Evolutionary conservation across 2,113 vertebrate species (phyloP), one percentile per base, ranked within the genome.

Genomic region (Talpa occidentalis): DNA sequence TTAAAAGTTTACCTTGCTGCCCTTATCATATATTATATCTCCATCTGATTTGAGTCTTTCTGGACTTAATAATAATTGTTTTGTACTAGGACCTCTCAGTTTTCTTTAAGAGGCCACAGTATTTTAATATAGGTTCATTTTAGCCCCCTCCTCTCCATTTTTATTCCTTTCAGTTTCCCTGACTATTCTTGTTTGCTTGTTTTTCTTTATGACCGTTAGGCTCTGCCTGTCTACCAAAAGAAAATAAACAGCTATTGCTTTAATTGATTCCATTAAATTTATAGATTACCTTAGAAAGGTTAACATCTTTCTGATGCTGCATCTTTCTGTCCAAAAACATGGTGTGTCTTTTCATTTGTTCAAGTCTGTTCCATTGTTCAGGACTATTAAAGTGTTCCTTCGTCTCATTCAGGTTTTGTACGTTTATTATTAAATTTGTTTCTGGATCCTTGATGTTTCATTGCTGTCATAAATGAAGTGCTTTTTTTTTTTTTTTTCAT

Each of bases 151-250:
- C 19, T 47, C 62, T 66, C 59, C 26, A 26, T 95, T 90, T 69
- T 79, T 54, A 89, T 88, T 37, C 42, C 60, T 91, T 85, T 66
- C 37, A 73, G 62, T 86, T 80, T 90, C 79, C n/a, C 22, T 66
- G 66, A 21, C 32, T 88, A 5, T 66, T 83, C 30, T 85, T 72
- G 12, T 59, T 87, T 88, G 49, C 37, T 73, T 76, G 12, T 80
- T 59, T 90, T 66, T 21, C 16, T 37, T 42, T 67, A 17, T 54
- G 60, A 64, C n/a, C 60, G 60, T 90, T 77, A 90, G 52, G 69
- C 7, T 77, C 30, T 62, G 24, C 69, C 62, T 8, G 10, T 86
- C 24, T 88, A 56, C 69, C 32, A 62, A 60, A 30, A 81, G 87
- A 81, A 76, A 90, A 64, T 35, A 85, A 67, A 79, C 28, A 82